These are phyloP conservation scores for Astropecten irregularis DNA, from an alignment of 53 echinoderm and acorn worm species.

Conservation along the genomic window DNA sequence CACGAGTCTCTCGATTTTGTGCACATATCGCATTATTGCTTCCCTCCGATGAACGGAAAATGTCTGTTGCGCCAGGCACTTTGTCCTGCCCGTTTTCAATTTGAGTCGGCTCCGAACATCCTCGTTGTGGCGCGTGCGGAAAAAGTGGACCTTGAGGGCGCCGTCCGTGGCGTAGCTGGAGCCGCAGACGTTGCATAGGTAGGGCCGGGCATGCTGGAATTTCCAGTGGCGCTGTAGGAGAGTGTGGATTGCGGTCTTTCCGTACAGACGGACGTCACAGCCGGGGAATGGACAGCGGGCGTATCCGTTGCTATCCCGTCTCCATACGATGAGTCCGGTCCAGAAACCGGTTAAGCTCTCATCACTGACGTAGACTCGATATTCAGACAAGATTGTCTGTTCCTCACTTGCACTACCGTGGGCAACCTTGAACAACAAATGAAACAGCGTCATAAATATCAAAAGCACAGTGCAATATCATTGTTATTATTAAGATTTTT, in stretches of 20 bases:
- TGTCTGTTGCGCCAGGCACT: conserved; percentile 2
- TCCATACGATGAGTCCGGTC: conserved; percentile 33
- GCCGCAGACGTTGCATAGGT: conserved; percentile 43
- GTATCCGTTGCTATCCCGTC: conserved; percentile 14
- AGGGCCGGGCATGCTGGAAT: conserved; percentile 30
- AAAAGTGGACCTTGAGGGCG: conserved; percentile 53
- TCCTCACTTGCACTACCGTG: conserved; percentile 13
- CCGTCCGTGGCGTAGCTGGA: conserved; percentile 53
- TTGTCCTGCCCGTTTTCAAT: neutral
- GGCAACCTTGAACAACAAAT: conserved; percentile 14
- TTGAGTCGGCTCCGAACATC: neutral
- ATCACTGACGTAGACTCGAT: conserved; percentile 34
- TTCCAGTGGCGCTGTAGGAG: conserved; percentile 40
- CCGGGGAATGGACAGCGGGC: conserved; percentile 44
- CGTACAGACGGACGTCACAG: conserved; percentile 13
- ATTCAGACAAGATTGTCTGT: conserved; percentile 22
- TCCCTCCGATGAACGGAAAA: conserved; percentile 24
- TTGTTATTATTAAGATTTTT: neutral
- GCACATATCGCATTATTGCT: conserved; percentile 29
- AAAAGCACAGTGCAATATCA: no score
- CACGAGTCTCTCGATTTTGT: conserved; percentile 27
- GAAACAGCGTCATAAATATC: no score
- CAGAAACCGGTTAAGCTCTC: conserved; percentile 33
- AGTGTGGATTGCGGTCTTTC: conserved; percentile 13
- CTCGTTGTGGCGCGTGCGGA: conserved; percentile 33